phyloP scores from a whole-genome alignment of 2,888 invertebrate species.

The Pelosia muscerda region DNA sequence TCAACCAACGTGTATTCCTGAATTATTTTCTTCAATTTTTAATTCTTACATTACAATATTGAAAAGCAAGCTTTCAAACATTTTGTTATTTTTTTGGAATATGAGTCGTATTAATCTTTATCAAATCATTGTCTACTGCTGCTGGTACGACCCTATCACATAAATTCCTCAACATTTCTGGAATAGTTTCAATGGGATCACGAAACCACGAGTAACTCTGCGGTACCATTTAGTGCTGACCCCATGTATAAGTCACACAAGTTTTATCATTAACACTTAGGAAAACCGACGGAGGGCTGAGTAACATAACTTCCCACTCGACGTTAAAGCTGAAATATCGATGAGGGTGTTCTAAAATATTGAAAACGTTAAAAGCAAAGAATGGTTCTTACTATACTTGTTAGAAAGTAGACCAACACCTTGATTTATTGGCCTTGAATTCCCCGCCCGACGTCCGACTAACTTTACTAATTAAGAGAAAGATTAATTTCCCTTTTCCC shows the following conservation, averaged over 20 bases:
- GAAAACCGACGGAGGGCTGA: constrained; percentile 31
- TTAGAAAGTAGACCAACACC: constrained; percentile 74
- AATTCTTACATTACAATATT: too few relatives aligned
- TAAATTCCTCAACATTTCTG: constrained; percentile 44
- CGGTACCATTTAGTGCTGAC: constrained; percentile 34
- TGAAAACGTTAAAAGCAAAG: constrained; percentile 67
- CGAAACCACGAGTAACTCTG: constrained; percentile 31
- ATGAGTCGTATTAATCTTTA: neutral
- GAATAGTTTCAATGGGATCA: constrained; percentile 44
- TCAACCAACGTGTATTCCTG: too few relatives aligned
- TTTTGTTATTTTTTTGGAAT: neutral
- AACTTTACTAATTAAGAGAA: constrained; percentile 85
- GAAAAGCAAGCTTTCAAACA: too few relatives aligned
- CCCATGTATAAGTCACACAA: constrained; percentile 36
- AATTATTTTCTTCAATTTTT: too few relatives aligned
- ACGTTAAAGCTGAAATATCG: constrained; percentile 63
- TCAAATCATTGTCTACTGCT: neutral
- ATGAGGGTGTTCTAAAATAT: constrained; percentile 67
- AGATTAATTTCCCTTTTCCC: constrained; percentile 84
- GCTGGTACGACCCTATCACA: constrained; percentile 27
- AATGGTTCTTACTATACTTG: constrained; percentile 62
- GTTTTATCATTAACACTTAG: constrained; percentile 51
- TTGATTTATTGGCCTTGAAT: constrained; percentile 84
- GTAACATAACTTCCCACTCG: constrained; percentile 33
- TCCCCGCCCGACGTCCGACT: constrained; percentile 70